Evolutionary conservation across 2,113 vertebrate genomes (phyloP), one percentile per base, ranked within the genome.

Genomic region (Oceanodroma tethys): DNA sequence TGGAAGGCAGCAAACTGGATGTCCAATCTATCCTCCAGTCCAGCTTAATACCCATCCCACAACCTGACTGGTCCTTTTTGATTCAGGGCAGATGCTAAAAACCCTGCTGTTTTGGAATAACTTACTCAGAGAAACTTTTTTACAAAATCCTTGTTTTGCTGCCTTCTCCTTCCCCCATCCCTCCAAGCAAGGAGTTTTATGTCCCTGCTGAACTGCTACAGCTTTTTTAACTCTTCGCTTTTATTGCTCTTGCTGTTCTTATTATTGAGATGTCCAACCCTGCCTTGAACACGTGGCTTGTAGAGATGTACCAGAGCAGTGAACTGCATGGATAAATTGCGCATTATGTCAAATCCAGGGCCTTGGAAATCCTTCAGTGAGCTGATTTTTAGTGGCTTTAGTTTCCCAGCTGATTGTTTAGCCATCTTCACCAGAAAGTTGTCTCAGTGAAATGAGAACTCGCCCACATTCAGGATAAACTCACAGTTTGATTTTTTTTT

Each of bases 381-480:
- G 48, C 8, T 87, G 73, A 53, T 42, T 95, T 97, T 82, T 62
- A 81, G 38, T 82, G 62, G 42, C 60, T 89, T 95, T 75, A 25
- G 32, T 65, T 97, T 93, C 50, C 58, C 59, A 58, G 48, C 25
- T 94, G 83, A 65, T 53, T 87, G 76, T 95, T 92, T 95, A 95
- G 43, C 73, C 66, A 45, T 87, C 60, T 95, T 91, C 38, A 75
- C 84, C 68, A 96, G 87, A 68, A 88, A 93, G 84, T 94, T 95
- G 53, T 94, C 70, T 90, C 48, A 82, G 84, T 85, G 81, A 94
- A 93, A 87, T 19, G 74, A 91, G 94, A 96, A 85, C 83, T 95
- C 94, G 81, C 89, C 94, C 94, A 94, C 95, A 58, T 85, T 94
- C 70, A 90, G 84, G 53, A 76, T 94, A 93, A 95, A 90, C 58